phyloP scores from a whole-genome alignment of 1,140 invertebrate genomes.

The Harpegnathos saltator region DNA sequence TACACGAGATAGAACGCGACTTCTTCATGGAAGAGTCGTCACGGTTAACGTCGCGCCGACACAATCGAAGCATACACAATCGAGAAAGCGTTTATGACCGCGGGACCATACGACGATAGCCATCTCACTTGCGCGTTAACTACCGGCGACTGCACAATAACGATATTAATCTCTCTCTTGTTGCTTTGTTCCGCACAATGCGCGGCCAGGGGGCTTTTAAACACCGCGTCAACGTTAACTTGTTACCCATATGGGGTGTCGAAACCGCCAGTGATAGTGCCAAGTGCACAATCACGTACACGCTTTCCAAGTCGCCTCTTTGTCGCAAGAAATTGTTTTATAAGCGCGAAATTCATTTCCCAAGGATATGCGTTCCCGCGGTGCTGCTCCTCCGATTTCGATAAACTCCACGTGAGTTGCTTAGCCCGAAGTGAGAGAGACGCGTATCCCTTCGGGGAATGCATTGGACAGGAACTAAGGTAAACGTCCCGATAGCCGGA shows the following conservation, averaged over 20 bases:
- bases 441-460: no score
- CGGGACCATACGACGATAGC: constrained; percentile 1
- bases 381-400: neutral
- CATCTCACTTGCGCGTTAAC: constrained; percentile 19
- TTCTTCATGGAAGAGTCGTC: neutral
- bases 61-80: neutral
- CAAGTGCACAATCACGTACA: constrained; percentile 30
- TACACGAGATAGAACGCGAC: neutral
- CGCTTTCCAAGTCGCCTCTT: constrained; percentile 13
- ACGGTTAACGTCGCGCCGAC: neutral
- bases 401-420: neutral
- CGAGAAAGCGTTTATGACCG: neutral
- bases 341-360: constrained; percentile 20
- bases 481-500: no score
- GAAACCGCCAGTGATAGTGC: constrained; percentile 36
- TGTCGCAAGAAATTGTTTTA: constrained; percentile 20
- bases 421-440: no score
- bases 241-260: constrained; percentile 43
- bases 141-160: constrained; percentile 13
- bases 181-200: constrained; percentile 19
- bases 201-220: neutral
- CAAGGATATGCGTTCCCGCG: neutral
- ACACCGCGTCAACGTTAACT: constrained; percentile 35
- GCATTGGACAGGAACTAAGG: no score
- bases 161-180: constrained; percentile 29